Percentiles rank a stretch among this genome's conserved stretches.
phyloP scores from a whole-genome alignment of 2,113 vertebrate species.

The Pollachius pollachius region DNA sequence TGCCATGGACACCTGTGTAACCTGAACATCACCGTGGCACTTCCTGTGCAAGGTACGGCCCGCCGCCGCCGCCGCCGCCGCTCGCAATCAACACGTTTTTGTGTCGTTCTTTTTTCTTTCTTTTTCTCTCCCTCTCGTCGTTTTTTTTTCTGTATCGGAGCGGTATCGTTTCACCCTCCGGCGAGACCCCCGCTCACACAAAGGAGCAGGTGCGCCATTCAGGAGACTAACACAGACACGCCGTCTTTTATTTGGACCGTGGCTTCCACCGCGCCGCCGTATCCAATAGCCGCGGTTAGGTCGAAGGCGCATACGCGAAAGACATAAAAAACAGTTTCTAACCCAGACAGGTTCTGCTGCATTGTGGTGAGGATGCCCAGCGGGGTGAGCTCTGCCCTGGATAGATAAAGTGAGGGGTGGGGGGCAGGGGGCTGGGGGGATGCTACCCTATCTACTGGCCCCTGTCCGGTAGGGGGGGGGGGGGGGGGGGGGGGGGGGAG shows the following conservation, averaged over 20 bases:
- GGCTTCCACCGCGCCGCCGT: background rate
- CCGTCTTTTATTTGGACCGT: conserved; percentile 10
- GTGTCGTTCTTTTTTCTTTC: background rate
- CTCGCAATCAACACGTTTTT: conserved; percentile 1
- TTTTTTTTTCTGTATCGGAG: no score
- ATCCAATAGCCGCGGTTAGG: conserved; percentile 1
- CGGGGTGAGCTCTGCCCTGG: no score
- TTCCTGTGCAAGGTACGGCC: conserved; percentile 83
- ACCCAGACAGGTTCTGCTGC: background rate
- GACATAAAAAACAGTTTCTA: no score
- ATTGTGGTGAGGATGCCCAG: no score
- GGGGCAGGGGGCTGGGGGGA: conserved; percentile 2
- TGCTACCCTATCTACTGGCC: conserved; percentile 18
- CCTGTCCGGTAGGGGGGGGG: background rate
- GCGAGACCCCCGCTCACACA: background rate
- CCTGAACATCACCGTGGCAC: conserved; percentile 87
- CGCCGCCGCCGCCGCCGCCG: no score
- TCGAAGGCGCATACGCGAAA: background rate
- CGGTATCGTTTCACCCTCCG: background rate
- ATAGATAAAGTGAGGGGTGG: background rate
- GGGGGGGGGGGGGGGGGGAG: background rate
- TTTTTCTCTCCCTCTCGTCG: no score
- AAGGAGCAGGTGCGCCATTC: conserved; percentile 9
- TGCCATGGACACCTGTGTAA: conserved; percentile 95
- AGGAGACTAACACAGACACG: background rate